Evolutionary conservation across 2,888 invertebrate genomes (phyloP).

Genomic region (Phyto melanocephala): DNA sequence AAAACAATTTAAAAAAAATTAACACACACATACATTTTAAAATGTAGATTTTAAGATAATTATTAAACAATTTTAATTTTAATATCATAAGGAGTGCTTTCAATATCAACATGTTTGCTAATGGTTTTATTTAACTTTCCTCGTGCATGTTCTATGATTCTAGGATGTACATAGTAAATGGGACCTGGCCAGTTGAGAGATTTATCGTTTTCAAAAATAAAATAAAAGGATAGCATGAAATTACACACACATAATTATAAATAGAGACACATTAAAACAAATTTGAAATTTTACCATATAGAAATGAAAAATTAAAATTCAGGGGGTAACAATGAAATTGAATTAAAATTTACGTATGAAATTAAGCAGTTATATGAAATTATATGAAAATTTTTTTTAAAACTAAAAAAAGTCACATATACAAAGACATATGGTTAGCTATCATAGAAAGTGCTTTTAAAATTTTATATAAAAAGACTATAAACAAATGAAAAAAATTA

Average conservation of each 20-base stretch:
- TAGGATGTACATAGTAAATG: slow-evolving; percentile 75
- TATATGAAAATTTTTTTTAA: background rate
- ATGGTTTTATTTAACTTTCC: slow-evolving; percentile 73
- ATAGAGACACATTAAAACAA: slow-evolving; percentile 17
- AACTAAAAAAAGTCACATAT: slow-evolving; percentile 22
- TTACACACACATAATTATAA: slow-evolving; percentile 53
- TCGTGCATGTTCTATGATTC: slow-evolving; percentile 77
- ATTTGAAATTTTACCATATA: background rate
- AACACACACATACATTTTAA: background rate
- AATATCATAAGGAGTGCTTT: slow-evolving; percentile 77
- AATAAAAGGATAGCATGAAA: slow-evolving; percentile 60
- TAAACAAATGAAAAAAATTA: too few species aligned
- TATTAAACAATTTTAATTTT: slow-evolving; percentile 79
- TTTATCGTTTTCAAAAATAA: slow-evolving; percentile 44
- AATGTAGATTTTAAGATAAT: slow-evolving; percentile 20
- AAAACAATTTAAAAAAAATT: background rate
- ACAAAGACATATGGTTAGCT: slow-evolving; percentile 9
- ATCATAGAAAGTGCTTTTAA: slow-evolving; percentile 43
- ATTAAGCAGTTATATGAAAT: background rate
- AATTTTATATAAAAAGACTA: slow-evolving; percentile 2
- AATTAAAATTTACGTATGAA: background rate
- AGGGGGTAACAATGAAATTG: background rate
- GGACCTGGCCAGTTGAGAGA: slow-evolving; percentile 68
- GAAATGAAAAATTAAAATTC: background rate
- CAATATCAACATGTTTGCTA: slow-evolving; percentile 74